Base-by-base conservation (phyloP, 2,797 vertebrate genomes). In the Telmatherina bonti region DNA sequence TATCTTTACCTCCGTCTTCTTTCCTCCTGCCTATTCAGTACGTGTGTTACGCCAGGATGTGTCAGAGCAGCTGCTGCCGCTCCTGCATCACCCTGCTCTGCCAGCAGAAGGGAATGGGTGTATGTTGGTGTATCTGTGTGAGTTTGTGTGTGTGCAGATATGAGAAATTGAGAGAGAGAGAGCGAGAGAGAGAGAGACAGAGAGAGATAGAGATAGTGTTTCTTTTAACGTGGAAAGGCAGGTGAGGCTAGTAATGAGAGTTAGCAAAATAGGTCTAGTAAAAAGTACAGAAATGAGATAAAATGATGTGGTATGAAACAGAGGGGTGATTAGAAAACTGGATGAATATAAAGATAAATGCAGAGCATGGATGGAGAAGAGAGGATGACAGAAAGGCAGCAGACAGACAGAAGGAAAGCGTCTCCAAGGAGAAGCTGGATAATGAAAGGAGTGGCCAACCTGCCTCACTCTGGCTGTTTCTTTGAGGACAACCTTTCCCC, bases 61-160 rank as follows among this genome's bases (percentile, higher is more conserved):
- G 78, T 86, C 75, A 69, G 79, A 82, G 84, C 82, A 79, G 81
- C 78, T 80, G 81, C 79, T 31, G 70, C 79, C 22, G 78, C 72
- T 83, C 66, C 82, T 82, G 88, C 89, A 85, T 91, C 80, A 52
- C 77, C 70, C 80, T n/a, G 73, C 73, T 83, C 80, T 74, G 74
- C 87, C 81, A 65, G 81, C 76, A 85, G 85, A 72, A 89, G 82
- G 70, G 73, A 47, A 65, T 43, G 49, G 69, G 69, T 27, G 7
- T 64, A 49, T 52, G 61, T n/a, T 53, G 67, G 61, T 43, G 47
- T 56, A 55, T 31, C 7, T 31, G n/a, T n/a, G n/a, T n/a, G n/a
- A n/a, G n/a, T 64, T 49, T 52, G 61, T 24, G 56, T 70, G 61
- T 43, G 53, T 56, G 59, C 43, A 30, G 22, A 16, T 6, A 30